Percentiles rank a stretch among this genome's conserved stretches.
phyloP scores from a whole-genome alignment of 2,797 vertebrate genomes.

The Synaphobranchus kaupii region DNA sequence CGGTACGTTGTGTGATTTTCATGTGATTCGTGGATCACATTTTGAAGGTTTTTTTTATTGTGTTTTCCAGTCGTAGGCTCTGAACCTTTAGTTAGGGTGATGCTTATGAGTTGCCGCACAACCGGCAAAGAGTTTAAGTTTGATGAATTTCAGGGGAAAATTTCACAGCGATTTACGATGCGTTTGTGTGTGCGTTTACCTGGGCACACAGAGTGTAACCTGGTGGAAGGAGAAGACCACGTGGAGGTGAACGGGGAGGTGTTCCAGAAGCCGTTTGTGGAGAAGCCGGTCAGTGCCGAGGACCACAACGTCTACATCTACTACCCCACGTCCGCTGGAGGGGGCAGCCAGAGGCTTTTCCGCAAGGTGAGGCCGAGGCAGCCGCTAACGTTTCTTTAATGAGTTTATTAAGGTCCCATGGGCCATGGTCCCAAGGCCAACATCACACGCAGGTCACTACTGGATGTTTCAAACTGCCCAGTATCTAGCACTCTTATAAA shows the following conservation, averaged over 20 bases:
- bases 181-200: background rate
- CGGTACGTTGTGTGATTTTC: background rate
- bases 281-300: conserved; percentile 88
- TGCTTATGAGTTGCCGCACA: background rate
- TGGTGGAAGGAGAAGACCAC: conserved; percentile 89
- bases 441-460: too few relatives aligned
- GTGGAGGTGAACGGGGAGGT: conserved; percentile 88
- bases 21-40: background rate
- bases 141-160: background rate
- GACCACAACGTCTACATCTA: conserved; percentile 93
- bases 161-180: background rate
- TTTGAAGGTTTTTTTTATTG: too few relatives aligned
- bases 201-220: conserved; percentile 75
- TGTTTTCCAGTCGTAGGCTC: background rate
- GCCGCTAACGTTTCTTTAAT: background rate
- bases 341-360: conserved; percentile 86
- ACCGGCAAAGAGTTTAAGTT: background rate
- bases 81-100: background rate
- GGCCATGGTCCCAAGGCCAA: too few relatives aligned
- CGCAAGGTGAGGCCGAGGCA: conserved; percentile 72
- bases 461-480: too few relatives aligned
- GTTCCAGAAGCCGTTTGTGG: conserved; percentile 89
- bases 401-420: background rate
- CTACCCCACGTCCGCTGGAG: conserved; percentile 86
- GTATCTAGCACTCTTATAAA: too few relatives aligned